Percentiles rank a stretch among this genome's conserved stretches.
phyloP scores from a whole-genome alignment of 2,113 vertebrate genomes.

The Castor canadensis region DNA sequence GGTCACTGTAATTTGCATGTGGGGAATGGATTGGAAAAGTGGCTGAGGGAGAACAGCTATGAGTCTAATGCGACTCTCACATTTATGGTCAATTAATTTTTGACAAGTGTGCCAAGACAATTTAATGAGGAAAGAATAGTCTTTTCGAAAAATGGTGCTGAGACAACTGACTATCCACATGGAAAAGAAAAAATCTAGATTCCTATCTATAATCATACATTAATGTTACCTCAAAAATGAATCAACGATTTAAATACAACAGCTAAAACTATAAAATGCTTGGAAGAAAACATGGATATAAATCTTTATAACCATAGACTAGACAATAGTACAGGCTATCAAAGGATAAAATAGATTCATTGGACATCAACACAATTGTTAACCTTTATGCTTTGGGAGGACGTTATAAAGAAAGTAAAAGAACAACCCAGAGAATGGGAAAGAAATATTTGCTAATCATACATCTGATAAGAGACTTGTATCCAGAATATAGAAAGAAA shows the following conservation, averaged over 20 bases:
- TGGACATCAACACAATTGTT: not conserved
- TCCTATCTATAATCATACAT: not conserved
- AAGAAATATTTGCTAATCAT: not conserved
- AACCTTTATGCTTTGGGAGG: not conserved
- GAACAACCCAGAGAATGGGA: not conserved
- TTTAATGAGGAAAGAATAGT: not conserved
- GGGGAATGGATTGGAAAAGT: not conserved
- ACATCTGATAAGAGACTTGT: not conserved
- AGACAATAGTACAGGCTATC: not conserved
- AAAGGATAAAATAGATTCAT: not conserved
- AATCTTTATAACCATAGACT: not conserved
- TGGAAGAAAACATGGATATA: not conserved
- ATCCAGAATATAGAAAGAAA: not conserved
- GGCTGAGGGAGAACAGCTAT: not conserved
- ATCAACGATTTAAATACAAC: not conserved
- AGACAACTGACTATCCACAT: not conserved
- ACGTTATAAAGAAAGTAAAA: not conserved
- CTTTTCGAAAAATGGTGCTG: not conserved
- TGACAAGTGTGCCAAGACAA: not conserved
- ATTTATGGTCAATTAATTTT: not conserved
- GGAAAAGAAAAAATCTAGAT: not conserved
- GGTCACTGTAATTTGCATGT: not conserved
- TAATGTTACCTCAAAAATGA: not conserved
- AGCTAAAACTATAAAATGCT: not conserved
- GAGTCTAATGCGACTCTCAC: not conserved